phyloP scores from a whole-genome alignment of 2,888 invertebrate genomes.

The Xanthorhoe spadicearia region DNA sequence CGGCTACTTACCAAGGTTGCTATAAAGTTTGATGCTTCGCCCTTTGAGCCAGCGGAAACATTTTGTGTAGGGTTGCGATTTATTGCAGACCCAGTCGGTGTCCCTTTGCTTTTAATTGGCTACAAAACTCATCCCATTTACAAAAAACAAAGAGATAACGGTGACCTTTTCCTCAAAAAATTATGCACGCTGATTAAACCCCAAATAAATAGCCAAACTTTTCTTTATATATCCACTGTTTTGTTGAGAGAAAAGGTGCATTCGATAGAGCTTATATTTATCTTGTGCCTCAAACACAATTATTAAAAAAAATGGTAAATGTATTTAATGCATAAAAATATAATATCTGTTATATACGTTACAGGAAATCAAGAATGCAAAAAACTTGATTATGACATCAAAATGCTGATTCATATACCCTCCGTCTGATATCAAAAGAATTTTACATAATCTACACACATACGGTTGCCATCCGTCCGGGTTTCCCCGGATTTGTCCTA shows the following conservation, averaged over 20 bases:
- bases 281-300: too few species aligned
- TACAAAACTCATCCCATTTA: constrained; percentile 81
- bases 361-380: constrained; percentile 16
- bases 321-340: not conserved
- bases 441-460: constrained; percentile 44
- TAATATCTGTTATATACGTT: not conserved
- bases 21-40: constrained; percentile 34
- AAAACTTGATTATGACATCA: constrained; percentile 27
- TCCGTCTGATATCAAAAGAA: constrained; percentile 39
- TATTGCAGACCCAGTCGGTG: constrained; percentile 77
- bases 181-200: constrained; percentile 44
- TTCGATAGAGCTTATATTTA: not conserved
- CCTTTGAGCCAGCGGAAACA: constrained; percentile 66
- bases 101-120: constrained; percentile 80
- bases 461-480: too few species aligned
- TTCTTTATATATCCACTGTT: not conserved
- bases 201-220: not conserved
- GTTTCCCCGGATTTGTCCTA: too few species aligned
- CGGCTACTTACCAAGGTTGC: constrained; percentile 19
- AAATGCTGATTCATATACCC: constrained; percentile 42
- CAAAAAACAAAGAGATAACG: constrained; percentile 69
- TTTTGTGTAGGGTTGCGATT: constrained; percentile 79
- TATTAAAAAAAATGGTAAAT: too few species aligned
- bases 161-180: constrained; percentile 52
- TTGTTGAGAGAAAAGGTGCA: not conserved